A percentile compares a stretch with the other conserved stretches of the same genome.
Evolutionary conservation across 1,140 invertebrate species (phyloP).

Genomic region (Lepeophtheirus salmonis): DNA sequence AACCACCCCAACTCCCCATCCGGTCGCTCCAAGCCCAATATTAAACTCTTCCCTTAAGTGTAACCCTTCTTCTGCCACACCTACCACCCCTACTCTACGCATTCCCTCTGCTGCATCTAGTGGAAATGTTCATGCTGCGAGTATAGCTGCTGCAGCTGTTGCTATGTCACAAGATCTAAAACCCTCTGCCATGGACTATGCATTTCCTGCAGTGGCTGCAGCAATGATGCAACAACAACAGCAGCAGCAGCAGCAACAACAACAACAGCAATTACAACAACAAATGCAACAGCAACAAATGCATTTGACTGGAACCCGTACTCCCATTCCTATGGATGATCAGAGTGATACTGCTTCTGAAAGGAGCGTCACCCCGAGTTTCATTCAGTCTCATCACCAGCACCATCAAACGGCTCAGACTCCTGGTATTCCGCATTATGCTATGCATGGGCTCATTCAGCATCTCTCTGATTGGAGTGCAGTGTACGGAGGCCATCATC

Average conservation of each 20-base stretch:
- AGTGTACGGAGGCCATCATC: not conserved
- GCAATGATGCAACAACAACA: not conserved
- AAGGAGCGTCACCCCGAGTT: not conserved
- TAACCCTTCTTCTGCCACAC: too few species aligned
- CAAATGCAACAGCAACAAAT: not conserved
- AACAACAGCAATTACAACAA: not conserved
- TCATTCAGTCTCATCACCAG: not conserved
- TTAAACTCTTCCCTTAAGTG: too few species aligned
- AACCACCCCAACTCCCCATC: too few species aligned
- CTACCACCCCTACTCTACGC: too few species aligned
- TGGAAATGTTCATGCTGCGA: too few species aligned
- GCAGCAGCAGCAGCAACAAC: not conserved
- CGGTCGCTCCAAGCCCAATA: too few species aligned
- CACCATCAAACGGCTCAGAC: not conserved
- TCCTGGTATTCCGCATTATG: not conserved
- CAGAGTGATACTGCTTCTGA: not conserved
- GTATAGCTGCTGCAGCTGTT: not conserved
- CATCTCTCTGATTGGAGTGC: not conserved
- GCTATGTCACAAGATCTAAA: not conserved
- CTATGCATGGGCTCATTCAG: not conserved
- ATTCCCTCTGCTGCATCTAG: too few species aligned
- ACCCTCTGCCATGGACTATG: not conserved
- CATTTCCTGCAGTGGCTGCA: not conserved
- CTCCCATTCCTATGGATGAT: too few species aligned
- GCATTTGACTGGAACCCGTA: not conserved